Evolutionary conservation across 2,113 vertebrate species (phyloP).

Genomic region (Sturnira hondurensis): DNA sequence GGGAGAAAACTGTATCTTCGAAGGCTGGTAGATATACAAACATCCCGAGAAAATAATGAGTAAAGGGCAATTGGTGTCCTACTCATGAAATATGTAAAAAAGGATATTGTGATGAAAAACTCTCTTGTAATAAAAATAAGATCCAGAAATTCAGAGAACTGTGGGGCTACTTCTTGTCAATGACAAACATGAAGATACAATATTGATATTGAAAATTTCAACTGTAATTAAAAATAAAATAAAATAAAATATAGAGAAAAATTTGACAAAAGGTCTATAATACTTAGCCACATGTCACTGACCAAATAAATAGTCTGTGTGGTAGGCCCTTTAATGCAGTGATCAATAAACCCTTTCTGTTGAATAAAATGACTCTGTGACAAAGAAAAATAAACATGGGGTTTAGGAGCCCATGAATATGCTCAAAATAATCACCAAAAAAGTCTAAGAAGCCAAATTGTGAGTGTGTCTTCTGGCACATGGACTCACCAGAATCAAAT

Average conservation of each 20-base stretch:
- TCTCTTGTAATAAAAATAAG: not conserved
- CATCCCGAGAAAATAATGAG: not conserved
- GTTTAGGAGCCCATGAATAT: not conserved
- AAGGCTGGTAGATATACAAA: not conserved
- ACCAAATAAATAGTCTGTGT: not conserved
- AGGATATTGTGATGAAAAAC: not conserved
- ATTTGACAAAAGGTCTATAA: not conserved
- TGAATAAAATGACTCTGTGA: not conserved
- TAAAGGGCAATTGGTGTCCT: not conserved
- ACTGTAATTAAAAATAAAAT: not conserved
- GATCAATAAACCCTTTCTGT: not conserved
- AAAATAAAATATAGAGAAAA: not conserved
- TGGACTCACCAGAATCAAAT: not conserved
- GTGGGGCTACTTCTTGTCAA: not conserved
- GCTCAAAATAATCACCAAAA: not conserved
- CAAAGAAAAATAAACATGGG: not conserved
- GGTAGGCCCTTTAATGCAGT: not conserved
- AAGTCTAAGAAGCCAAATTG: not conserved
- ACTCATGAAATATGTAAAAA: not conserved
- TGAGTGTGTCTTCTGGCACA: not conserved
- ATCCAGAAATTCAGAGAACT: not conserved
- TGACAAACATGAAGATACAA: not conserved
- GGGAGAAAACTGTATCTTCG: not conserved
- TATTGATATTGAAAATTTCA: not conserved
- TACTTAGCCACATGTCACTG: not conserved